Evolutionary conservation across 2,113 vertebrate genomes (phyloP).

Genomic region (Lethenteron camtschaticum): DNA sequence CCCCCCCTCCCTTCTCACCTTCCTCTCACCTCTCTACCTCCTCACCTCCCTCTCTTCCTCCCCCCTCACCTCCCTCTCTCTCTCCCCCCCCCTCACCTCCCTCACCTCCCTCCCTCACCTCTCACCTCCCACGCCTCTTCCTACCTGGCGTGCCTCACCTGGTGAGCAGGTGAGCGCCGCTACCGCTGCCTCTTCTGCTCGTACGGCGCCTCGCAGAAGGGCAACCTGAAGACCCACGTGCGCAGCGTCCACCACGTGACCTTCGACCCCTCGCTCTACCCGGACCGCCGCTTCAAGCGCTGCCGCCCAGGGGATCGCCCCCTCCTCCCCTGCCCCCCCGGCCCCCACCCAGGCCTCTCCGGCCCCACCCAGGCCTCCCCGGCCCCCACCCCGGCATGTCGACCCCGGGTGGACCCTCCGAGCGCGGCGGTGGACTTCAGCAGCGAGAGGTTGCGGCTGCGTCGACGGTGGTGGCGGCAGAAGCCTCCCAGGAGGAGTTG

Average conservation of each 20-base stretch:
- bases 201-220: slow-evolving; percentile 59
- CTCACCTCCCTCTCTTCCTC: background rate
- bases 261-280: slow-evolving; percentile 25
- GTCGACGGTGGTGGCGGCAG: too few relatives aligned
- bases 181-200: slow-evolving; percentile 30
- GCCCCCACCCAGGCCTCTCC: too few relatives aligned
- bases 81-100: background rate
- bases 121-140: background rate
- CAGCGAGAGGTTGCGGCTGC: too few relatives aligned
- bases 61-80: background rate
- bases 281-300: slow-evolving; percentile 9
- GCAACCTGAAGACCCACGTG: slow-evolving; percentile 39
- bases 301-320: background rate
- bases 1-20: background rate
- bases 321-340: too few relatives aligned
- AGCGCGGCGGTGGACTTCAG: too few relatives aligned
- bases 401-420: too few relatives aligned
- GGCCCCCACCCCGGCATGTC: too few relatives aligned
- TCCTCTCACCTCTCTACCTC: background rate
- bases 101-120: background rate
- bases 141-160: background rate
- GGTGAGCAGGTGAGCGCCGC: slow-evolving; percentile 38
- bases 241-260: slow-evolving; percentile 26
- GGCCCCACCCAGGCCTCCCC: too few relatives aligned
- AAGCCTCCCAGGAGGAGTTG: too few relatives aligned